Evolutionary conservation across 2,113 vertebrate genomes (phyloP).

Genomic region (Mirounga angustirostris): DNA sequence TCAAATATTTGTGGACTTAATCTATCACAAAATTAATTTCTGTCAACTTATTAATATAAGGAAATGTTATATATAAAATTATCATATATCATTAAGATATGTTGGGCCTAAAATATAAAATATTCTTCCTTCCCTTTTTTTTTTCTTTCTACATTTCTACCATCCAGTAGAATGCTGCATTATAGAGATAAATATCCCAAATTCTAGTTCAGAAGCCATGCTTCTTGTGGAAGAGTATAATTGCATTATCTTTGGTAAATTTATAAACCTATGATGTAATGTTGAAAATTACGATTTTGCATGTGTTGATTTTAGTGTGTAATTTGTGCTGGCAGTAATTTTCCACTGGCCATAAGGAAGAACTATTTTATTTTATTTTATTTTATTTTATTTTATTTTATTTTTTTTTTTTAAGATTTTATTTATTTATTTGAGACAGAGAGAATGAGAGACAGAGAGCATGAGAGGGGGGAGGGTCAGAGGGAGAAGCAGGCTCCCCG

Average conservation of each 20-base stretch:
- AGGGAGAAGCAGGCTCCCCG: no score
- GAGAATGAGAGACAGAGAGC: no score
- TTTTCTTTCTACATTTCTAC: background rate
- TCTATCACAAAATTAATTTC: background rate
- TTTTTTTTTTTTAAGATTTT: no score
- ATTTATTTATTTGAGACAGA: no score
- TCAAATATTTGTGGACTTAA: background rate
- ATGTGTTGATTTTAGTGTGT: background rate
- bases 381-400: no score
- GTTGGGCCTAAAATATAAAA: background rate
- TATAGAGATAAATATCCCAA: background rate
- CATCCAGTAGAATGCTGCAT: background rate
- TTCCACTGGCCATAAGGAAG: background rate
- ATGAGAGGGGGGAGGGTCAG: no score
- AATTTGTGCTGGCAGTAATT: background rate
- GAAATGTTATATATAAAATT: background rate
- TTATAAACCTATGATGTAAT: slow-evolving; percentile 3
- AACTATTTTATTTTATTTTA: background rate
- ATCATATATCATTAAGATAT: background rate
- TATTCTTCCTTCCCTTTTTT: background rate
- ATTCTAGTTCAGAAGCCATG: background rate
- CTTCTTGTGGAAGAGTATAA: background rate
- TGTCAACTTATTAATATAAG: background rate
- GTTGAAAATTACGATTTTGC: background rate
- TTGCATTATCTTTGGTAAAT: background rate